phyloP scores from a whole-genome alignment of 2,888 invertebrate species.

The Phortica okadai region DNA sequence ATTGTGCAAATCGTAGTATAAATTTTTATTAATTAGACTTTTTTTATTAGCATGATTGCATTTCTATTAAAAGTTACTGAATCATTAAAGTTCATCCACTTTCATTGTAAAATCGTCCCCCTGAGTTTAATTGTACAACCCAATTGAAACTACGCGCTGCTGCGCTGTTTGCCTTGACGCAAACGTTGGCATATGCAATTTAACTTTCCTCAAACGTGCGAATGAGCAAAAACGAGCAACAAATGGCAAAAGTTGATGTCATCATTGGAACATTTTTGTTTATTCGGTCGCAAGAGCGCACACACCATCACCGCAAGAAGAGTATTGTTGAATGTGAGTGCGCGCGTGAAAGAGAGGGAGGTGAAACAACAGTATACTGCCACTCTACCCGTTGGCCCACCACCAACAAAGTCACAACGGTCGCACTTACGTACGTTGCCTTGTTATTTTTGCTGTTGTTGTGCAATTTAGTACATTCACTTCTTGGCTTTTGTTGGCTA shows the following conservation, averaged over 20 bases:
- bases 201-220: constrained; percentile 54
- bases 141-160: constrained; percentile 45
- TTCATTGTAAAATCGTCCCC: background rate
- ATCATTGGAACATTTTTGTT: constrained; percentile 55
- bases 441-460: constrained; percentile 25
- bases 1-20: background rate
- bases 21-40: background rate
- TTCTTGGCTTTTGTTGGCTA: constrained; percentile 38
- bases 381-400: background rate
- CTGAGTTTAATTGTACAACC: background rate
- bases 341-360: too few species aligned
- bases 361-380: background rate
- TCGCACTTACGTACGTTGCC: background rate
- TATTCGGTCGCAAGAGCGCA: constrained; percentile 9
- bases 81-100: background rate
- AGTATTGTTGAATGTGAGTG: too few species aligned
- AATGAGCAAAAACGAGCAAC: constrained; percentile 39
- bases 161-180: background rate
- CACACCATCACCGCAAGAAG: too few species aligned
- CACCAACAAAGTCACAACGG: background rate
- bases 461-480: constrained; percentile 15
- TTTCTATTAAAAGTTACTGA: too few species aligned
- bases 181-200: constrained; percentile 54
- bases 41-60: background rate
- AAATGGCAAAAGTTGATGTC: constrained; percentile 61